Percentiles rank a stretch among this genome's conserved stretches.
These are phyloP conservation scores for Antennarius maculatus DNA, from an alignment of 2,797 vertebrate genomes.

Conservation along the genomic window DNA sequence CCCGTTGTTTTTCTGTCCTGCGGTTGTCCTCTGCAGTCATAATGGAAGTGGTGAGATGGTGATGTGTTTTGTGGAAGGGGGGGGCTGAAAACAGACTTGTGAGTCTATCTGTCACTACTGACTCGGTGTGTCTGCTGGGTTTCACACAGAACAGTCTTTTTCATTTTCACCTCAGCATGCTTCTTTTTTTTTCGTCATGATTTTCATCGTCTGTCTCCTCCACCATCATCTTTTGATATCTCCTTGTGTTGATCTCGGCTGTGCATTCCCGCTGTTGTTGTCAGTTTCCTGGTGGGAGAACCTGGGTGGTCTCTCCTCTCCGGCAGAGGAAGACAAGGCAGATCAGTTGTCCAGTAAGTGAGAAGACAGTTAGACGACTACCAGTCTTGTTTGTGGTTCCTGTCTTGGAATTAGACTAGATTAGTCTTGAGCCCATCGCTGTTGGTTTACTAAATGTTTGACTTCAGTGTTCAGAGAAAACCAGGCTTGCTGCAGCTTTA, in stretches of 20 bases:
- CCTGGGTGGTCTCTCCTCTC: constrained; percentile 91
- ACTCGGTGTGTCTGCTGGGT: constrained; percentile 32
- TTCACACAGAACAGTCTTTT: constrained; percentile 30
- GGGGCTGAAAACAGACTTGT: constrained; percentile 35
- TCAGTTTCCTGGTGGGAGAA: constrained; percentile 92
- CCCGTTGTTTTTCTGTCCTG: neutral
- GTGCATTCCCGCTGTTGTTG: constrained; percentile 25
- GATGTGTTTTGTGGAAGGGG: neutral
- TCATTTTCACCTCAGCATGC: constrained; percentile 62
- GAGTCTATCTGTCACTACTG: constrained; percentile 39
- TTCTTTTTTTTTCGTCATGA: constrained; percentile 17
- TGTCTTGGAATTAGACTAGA: constrained; percentile 24
- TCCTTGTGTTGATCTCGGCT: constrained; percentile 40
- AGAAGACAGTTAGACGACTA: constrained; percentile 15
- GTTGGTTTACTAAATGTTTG: neutral
- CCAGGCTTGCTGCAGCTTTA: constrained; percentile 15
- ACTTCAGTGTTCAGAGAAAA: constrained; percentile 31
- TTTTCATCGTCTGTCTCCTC: constrained; percentile 22
- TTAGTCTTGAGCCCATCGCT: neutral
- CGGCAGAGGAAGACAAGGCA: constrained; percentile 73
- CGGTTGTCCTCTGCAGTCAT: constrained; percentile 19
- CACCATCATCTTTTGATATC: constrained; percentile 22
- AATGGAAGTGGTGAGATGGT: constrained; percentile 23
- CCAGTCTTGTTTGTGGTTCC: neutral
- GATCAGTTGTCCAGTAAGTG: constrained; percentile 61